A percentile compares a stretch with the other conserved stretches of the same genome.
Conservation (phyloP, 2,113 vertebrate genomes). For the Nesospiza acunhae region DNA sequence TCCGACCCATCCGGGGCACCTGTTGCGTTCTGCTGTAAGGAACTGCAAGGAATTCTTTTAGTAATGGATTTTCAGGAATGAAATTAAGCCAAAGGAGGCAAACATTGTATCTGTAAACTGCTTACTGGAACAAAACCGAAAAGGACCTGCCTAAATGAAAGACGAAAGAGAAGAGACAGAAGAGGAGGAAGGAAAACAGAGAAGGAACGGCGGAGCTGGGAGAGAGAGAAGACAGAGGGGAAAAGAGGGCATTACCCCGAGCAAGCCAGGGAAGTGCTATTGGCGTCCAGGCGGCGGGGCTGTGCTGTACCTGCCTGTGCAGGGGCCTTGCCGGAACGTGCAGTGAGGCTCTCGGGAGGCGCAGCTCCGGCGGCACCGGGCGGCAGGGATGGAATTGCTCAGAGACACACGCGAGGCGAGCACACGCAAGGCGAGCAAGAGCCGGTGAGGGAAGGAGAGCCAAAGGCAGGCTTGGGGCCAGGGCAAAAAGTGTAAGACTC, state of each 20-base stretch:
- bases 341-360: no score
- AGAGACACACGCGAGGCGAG: not conserved
- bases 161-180: no score
- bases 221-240: not conserved
- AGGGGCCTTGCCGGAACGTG: not conserved
- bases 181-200: not conserved
- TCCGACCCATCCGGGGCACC: not conserved
- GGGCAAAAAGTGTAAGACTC: not conserved
- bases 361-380: no score
- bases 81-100: not conserved
- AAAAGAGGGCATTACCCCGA: no score
- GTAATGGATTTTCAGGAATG: not conserved
- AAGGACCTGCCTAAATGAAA: not conserved
- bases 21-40: rapidly evolving
- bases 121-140: not conserved
- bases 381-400: no score
- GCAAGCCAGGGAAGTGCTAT: not conserved
- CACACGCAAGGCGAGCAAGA: not conserved
- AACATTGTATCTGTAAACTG: not conserved
- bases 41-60: not conserved
- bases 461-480: not conserved
- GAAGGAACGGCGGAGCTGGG: no score
- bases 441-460: not conserved
- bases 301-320: not conserved
- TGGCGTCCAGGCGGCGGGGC: not conserved